Conservation (phyloP, 2,113 vertebrate species). For the Azemiops feae region DNA sequence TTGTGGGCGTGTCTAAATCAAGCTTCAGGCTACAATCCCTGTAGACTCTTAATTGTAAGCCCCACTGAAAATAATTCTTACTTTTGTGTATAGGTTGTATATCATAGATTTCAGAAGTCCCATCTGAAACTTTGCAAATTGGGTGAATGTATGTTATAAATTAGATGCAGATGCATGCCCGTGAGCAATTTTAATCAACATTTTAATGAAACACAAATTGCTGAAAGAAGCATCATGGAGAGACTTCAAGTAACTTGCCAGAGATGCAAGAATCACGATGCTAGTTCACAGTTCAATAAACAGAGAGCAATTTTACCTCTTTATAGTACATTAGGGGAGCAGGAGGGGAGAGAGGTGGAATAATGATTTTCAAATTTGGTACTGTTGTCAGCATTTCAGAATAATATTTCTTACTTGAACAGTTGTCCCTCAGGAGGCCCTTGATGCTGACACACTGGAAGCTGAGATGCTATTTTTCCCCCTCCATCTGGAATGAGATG, state of each 20-base stretch:
- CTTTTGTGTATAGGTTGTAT: background rate
- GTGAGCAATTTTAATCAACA: conserved; percentile 10
- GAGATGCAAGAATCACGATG: background rate
- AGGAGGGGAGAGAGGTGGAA: background rate
- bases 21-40: background rate
- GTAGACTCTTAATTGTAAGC: background rate
- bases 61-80: background rate
- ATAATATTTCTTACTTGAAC: background rate
- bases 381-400: background rate
- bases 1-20: background rate
- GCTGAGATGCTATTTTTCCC: background rate
- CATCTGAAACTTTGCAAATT: background rate
- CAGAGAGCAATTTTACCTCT: background rate
- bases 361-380: conserved; percentile 11
- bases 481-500: background rate
- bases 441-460: background rate
- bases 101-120: background rate
- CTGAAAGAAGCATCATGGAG: background rate
- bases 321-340: background rate
- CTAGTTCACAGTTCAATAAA: conserved; percentile 9
- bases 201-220: conserved; percentile 26
- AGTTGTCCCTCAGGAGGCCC: background rate
- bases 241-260: background rate
- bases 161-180: background rate
- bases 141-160: background rate